A percentile compares a stretch with the other conserved stretches of the same genome.
These are phyloP conservation scores for Carabus problematicus DNA, from an alignment of 2,888 invertebrate species.

Conservation along the genomic window DNA sequence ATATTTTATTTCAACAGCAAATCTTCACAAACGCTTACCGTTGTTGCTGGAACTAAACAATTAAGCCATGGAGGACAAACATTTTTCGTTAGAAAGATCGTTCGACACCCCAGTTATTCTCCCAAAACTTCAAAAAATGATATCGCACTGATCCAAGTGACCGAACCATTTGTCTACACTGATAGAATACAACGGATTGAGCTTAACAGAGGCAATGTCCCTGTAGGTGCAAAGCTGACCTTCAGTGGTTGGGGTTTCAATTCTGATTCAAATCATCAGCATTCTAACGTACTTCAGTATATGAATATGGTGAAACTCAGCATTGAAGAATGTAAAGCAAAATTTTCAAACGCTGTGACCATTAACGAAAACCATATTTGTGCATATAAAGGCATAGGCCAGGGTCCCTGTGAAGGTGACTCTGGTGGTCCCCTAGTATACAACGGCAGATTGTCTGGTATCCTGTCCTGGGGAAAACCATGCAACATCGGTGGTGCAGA, in stretches of 20 bases:
- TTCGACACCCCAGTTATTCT: constrained; percentile 58
- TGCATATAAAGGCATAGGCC: constrained; percentile 64
- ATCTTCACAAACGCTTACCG: constrained; percentile 47
- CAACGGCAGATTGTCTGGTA: constrained; percentile 43
- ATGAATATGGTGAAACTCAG: constrained; percentile 63
- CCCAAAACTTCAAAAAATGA: constrained; percentile 57
- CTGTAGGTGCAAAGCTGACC: constrained; percentile 54
- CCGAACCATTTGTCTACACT: constrained; percentile 39
- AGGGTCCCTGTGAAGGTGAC: constrained; percentile 67
- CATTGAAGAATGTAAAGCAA: no score
- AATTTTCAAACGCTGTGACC: no score
- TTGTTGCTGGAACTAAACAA: constrained; percentile 61
- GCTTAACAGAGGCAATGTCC: constrained; percentile 53
- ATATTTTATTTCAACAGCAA: constrained; percentile 51
- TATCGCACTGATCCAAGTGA: constrained; percentile 59
- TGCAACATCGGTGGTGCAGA: constrained; percentile 58
- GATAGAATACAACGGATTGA: constrained; percentile 48
- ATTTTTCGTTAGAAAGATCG: constrained; percentile 56
- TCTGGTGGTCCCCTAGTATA: constrained; percentile 46
- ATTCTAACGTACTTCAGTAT: constrained; percentile 64
- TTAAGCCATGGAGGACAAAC: constrained; percentile 57
- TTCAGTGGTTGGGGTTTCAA: constrained; percentile 63
- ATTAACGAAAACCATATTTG: constrained; percentile 65
- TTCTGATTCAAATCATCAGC: constrained; percentile 63
- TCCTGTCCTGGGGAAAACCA: constrained; percentile 59